A percentile compares a stretch with the other conserved stretches of the same genome.
Conservation (phyloP, 1,140 invertebrate genomes). For the Chelonus insularis region DNA sequence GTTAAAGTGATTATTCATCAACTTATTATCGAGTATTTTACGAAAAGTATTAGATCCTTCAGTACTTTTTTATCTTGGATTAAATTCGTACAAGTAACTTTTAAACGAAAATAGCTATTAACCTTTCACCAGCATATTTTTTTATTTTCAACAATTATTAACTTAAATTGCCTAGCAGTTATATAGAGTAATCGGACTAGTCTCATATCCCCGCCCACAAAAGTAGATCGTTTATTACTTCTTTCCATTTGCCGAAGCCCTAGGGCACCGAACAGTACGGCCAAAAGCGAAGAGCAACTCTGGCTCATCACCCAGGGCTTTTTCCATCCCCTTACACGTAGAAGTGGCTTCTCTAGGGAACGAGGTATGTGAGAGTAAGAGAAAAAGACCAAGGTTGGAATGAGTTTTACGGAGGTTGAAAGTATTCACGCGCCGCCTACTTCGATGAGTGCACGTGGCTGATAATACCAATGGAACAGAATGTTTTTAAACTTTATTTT, state of each 20-base stretch:
- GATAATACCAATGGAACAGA: constrained; percentile 24
- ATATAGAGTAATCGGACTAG: constrained; percentile 2
- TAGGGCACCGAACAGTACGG: neutral
- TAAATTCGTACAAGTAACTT: neutral
- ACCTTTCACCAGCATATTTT: neutral
- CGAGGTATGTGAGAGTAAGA: neutral
- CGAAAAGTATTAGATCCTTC: no score
- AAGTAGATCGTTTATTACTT: constrained; percentile 34
- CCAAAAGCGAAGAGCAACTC: neutral
- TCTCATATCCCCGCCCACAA: constrained; percentile 11
- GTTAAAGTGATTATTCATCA: no score
- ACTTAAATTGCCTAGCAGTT: constrained; percentile 21
- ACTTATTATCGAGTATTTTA: no score
- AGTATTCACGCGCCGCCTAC: constrained; percentile 23
- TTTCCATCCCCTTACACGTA: constrained; percentile 6
- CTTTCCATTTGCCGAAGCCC: constrained; percentile 33
- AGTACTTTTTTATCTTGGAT: neutral
- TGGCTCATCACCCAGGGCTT: neutral
- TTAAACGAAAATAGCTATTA: neutral
- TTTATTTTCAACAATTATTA: constrained; percentile 21
- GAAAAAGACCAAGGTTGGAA: neutral
- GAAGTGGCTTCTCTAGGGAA: constrained; percentile 13
- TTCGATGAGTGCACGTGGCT: constrained; percentile 20
- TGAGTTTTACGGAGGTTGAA: constrained; percentile 20
- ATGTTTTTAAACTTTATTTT: constrained; percentile 48